Base-by-base conservation (phyloP, 2,797 vertebrate genomes). In the Lepilemur ruficaudatus region DNA sequence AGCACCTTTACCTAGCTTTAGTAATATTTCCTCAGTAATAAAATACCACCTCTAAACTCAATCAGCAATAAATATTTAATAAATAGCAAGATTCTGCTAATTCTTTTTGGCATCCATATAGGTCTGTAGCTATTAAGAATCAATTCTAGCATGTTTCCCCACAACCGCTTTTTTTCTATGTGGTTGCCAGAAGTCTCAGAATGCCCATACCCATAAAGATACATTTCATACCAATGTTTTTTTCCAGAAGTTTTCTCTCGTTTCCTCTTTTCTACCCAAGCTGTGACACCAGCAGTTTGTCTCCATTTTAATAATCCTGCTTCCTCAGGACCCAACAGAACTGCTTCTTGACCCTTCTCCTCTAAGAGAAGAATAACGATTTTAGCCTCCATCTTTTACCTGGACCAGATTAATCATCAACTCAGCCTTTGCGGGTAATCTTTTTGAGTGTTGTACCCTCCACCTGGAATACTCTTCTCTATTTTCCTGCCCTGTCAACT, bases 11-110 rank as follows among this genome's bases (percentile, higher is more conserved):
- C 46, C 61, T 10, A 86, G 72, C 30, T 81, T 92, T 86, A 75
- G 85, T 59, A 95, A 84, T 70, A 88, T 92, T 93, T 95, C 50
- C 73, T 88, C 30, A 76, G 72, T 73, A 75, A 86, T 69, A 95
- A 96, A 90, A 70, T 20, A 55, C 6, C 17, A 81, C 12, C 30
- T 86, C 46, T 81, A 80, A 78, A 91, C 41, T 80, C 65, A 94
- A 72, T 61, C 17, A 95, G 57, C n/a, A 76, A 90, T 90, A 89
- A 82, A 84, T 59, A 59, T 59, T 28, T 59, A 59, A 59, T 69
- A 85, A 79, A 93, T 18, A 61, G 65, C 38, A 94, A 35, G 79
- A 94, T 80, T 89, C 38, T 61, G 61, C 6, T n/a, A 91, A 91
- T 30, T 87, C 38, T 90, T 72, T 95, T 83, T 70, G 86, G 48